phyloP scores from a whole-genome alignment of 2,888 invertebrate species.

The Gonocerus acuteangulatus region DNA sequence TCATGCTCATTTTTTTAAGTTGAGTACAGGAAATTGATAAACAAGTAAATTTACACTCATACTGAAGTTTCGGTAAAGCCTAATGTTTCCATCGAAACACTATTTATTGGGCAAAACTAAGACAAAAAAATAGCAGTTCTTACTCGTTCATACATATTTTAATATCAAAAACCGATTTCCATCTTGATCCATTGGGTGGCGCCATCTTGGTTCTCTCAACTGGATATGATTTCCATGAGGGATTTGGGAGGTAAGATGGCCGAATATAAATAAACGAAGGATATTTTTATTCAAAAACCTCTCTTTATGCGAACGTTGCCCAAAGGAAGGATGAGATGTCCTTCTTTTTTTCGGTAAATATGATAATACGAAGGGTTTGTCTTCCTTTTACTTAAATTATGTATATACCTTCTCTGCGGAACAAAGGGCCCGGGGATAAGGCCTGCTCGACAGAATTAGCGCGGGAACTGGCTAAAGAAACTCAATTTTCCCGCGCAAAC shows the following conservation, averaged over 20 bases:
- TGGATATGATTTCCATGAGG: too few species aligned
- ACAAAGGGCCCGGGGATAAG: not conserved
- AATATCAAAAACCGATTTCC: too few species aligned
- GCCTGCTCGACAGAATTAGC: constrained; percentile 11
- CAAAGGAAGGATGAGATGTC: not conserved
- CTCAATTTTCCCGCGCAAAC: constrained; percentile 6
- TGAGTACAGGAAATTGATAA: too few species aligned
- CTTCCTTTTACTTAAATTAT: constrained; percentile 26
- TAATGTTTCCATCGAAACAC: too few species aligned
- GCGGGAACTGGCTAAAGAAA: not conserved
- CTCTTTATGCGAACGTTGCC: not conserved
- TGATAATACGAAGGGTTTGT: constrained; percentile 29
- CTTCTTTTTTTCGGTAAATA: constrained; percentile 32
- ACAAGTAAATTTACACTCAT: too few species aligned
- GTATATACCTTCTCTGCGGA: constrained; percentile 23
- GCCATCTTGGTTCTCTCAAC: too few species aligned
- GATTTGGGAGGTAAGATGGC: not conserved
- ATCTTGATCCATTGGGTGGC: too few species aligned
- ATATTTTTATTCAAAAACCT: constrained; percentile 23
- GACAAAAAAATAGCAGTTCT: too few species aligned
- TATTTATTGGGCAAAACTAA: too few species aligned
- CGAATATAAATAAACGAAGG: constrained; percentile 16
- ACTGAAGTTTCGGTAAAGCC: too few species aligned
- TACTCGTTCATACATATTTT: too few species aligned
- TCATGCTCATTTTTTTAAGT: too few species aligned